Evolutionary conservation across 2,113 vertebrate genomes (phyloP).

Genomic region (Nycticebus coucang): DNA sequence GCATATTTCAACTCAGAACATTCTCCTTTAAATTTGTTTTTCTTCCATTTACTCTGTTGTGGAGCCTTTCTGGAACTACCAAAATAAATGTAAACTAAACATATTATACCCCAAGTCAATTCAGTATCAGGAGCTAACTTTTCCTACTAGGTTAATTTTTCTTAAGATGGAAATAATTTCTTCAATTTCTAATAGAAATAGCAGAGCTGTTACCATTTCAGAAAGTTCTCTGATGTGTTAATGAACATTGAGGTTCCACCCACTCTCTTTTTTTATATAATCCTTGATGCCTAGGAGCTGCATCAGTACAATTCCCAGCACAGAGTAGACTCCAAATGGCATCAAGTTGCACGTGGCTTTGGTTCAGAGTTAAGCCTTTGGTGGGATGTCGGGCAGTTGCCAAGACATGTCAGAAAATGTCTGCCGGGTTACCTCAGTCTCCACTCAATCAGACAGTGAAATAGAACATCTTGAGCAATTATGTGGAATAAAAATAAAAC

Average conservation of each 20-base stretch:
- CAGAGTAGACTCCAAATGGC: constrained; percentile 23
- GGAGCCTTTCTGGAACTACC: not conserved
- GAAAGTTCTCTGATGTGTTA: constrained; percentile 6
- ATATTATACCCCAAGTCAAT: not conserved
- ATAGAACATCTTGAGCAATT: constrained; percentile 71
- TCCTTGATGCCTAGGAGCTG: not conserved
- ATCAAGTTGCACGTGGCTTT: constrained; percentile 56
- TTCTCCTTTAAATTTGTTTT: not conserved
- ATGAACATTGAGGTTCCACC: not conserved
- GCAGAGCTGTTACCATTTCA: not conserved
- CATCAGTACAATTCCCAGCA: not conserved
- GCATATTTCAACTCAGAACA: not conserved
- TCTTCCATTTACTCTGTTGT: not conserved
- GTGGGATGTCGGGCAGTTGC: constrained; percentile 68
- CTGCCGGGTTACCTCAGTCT: constrained; percentile 79
- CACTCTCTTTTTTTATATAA: not conserved
- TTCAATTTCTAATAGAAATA: constrained; percentile 7
- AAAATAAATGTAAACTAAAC: not conserved
- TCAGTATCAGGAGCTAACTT: not conserved
- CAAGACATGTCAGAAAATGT: constrained; percentile 74
- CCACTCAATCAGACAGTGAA: constrained; percentile 69
- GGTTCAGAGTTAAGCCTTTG: constrained; percentile 74
- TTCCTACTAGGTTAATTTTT: not conserved
- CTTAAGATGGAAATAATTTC: not conserved
- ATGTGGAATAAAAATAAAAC: constrained; percentile 57